Percentiles rank a stretch among this genome's conserved stretches.
Evolutionary conservation across 2,888 invertebrate genomes (phyloP).

Genomic region (Luperina nickerlii): DNA sequence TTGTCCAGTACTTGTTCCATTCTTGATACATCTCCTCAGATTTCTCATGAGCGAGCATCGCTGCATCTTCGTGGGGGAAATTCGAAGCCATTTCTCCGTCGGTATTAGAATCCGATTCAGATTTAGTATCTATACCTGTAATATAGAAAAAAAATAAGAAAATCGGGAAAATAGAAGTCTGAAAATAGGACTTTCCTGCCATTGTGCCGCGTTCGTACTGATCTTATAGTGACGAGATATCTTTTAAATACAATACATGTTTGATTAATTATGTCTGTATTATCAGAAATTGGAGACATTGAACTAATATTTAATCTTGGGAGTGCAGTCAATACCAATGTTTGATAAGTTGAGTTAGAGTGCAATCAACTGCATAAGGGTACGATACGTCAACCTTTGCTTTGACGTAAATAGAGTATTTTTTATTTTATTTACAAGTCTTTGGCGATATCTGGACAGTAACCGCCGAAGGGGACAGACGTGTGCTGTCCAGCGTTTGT

Average conservation of each 20-base stretch:
- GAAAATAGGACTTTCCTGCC: not conserved
- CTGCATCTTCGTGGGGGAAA: constrained; percentile 80
- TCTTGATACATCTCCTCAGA: constrained; percentile 82
- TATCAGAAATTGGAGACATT: constrained; percentile 46
- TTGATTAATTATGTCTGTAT: constrained; percentile 28
- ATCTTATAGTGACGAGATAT: constrained; percentile 15
- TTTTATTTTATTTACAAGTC: not conserved
- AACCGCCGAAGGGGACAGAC: too few relatives aligned
- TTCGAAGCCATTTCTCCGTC: constrained; percentile 77
- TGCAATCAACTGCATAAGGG: not conserved
- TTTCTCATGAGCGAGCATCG: constrained; percentile 79
- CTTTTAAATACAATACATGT: constrained; percentile 37
- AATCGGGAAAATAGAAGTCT: not conserved
- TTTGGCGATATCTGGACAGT: not conserved
- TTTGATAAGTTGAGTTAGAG: constrained; percentile 1
- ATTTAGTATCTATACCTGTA: constrained; percentile 77
- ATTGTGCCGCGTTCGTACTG: constrained; percentile 18
- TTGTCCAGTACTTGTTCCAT: constrained; percentile 83
- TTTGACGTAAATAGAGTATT: not conserved
- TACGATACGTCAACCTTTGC: not conserved
- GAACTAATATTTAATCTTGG: constrained; percentile 38
- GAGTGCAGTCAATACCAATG: constrained; percentile 9
- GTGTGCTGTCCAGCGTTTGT: too few relatives aligned
- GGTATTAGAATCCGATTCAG: constrained; percentile 80
- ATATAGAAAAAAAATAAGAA: constrained; percentile 29